phyloP scores from a whole-genome alignment of 2,888 invertebrate genomes.

The Oscheius sp. region DNA sequence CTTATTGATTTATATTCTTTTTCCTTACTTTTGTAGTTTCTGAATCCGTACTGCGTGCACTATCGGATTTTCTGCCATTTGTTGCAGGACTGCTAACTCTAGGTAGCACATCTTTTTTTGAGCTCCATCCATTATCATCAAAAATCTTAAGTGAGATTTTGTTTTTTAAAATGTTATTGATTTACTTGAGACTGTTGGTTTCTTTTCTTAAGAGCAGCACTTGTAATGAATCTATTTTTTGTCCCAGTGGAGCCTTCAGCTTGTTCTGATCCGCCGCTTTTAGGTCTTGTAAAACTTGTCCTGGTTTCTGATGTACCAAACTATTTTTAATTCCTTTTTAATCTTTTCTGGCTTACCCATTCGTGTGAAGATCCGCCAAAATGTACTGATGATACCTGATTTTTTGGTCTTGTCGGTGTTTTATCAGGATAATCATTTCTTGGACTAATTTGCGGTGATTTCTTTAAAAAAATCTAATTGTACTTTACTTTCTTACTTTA shows the following conservation, averaged over 20 bases:
- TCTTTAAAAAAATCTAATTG: background rate
- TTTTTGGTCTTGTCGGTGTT: background rate
- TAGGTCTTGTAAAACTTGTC: slow-evolving; percentile 11
- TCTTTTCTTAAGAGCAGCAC: slow-evolving; percentile 29
- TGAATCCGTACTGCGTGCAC: background rate
- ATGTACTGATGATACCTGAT: background rate
- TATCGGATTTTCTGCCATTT: background rate
- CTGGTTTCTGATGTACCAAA: slow-evolving; percentile 17
- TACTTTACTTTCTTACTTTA: background rate
- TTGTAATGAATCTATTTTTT: slow-evolving; percentile 28
- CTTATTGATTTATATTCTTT: too few relatives aligned
- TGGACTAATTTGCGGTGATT: slow-evolving; percentile 14
- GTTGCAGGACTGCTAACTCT: background rate
- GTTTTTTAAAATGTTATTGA: background rate
- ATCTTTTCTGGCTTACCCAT: background rate
- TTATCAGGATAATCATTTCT: background rate
- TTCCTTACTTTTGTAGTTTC: background rate
- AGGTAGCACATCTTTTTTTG: background rate
- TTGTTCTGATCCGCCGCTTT: slow-evolving; percentile 18
- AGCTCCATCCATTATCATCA: background rate
- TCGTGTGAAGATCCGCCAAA: background rate
- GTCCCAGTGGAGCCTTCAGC: background rate
- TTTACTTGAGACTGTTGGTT: slow-evolving; percentile 24
- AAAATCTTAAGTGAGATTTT: slow-evolving; percentile 2
- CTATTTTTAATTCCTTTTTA: background rate